Percentiles rank a stretch among this genome's conserved stretches.
These are phyloP conservation scores for Pipistrellus nathusii DNA, from an alignment of 2,797 vertebrate species.

Conservation along the genomic window DNA sequence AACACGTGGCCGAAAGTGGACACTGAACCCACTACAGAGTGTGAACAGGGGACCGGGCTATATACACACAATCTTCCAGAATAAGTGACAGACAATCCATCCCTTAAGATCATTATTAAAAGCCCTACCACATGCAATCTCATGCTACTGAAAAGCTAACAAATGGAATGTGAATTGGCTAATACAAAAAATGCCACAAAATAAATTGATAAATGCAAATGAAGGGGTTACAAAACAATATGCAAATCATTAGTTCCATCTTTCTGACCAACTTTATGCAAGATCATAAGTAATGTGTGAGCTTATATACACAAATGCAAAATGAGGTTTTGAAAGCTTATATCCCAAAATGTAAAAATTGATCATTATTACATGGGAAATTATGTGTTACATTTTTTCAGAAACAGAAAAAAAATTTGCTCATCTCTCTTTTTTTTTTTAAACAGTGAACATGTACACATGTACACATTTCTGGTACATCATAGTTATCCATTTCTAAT, in stretches of 20 bases:
- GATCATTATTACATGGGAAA: not conserved
- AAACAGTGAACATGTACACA: not conserved
- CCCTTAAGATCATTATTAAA: not conserved
- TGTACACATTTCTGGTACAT: not conserved
- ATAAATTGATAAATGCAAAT: conserved; percentile 3
- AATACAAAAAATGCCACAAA: not conserved
- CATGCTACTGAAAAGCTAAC: not conserved
- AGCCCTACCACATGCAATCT: not conserved
- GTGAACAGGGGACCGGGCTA: not conserved
- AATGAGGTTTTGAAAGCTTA: conserved; percentile 22
- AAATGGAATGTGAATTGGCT: not conserved
- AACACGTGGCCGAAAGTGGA: not conserved
- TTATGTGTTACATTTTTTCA: not conserved
- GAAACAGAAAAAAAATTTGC: not conserved
- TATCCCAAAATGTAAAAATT: conserved; percentile 35
- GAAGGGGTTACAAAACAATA: not conserved
- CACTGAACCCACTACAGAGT: not conserved
- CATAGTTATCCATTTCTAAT: not conserved
- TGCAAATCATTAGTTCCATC: not conserved
- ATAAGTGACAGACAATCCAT: not conserved
- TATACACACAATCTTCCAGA: not conserved
- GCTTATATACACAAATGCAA: not conserved
- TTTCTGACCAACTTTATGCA: not conserved
- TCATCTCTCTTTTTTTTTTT: not conserved
- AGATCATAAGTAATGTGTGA: not conserved